Evolutionary conservation across 2,113 vertebrate genomes (phyloP).

Genomic region (Cebus imitator): DNA sequence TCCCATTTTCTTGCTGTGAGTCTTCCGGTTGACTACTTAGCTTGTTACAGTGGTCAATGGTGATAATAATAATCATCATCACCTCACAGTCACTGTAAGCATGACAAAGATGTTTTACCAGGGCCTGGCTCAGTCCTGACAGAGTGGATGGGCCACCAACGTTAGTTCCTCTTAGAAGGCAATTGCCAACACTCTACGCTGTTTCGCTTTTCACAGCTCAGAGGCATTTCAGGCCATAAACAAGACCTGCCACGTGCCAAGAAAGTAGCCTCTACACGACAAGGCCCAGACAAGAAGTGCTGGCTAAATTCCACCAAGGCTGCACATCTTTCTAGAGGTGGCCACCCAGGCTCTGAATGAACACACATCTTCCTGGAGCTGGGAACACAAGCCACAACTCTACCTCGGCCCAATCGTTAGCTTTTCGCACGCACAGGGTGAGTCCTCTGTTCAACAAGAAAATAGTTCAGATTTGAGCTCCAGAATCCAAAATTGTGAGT

Average conservation of each 20-base stretch:
- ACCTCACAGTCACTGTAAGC: not conserved
- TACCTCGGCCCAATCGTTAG: not conserved
- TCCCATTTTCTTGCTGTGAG: not conserved
- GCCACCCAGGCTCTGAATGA: not conserved
- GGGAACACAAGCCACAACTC: not conserved
- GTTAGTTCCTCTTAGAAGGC: not conserved
- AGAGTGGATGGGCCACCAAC: accelerated
- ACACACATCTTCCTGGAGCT: not conserved
- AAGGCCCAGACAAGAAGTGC: not conserved
- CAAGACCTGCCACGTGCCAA: not conserved
- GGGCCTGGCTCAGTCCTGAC: not conserved
- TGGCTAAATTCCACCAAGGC: accelerated
- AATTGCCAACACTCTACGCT: accelerated
- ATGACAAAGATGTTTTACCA: accelerated
- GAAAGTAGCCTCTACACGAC: accelerated
- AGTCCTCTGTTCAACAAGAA: not conserved
- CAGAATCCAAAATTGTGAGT: not conserved
- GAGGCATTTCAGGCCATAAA: not conserved
- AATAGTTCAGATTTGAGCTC: not conserved
- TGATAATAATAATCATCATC: too few species aligned
- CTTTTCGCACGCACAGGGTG: not conserved
- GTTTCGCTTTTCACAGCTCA: not conserved
- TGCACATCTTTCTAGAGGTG: not conserved
- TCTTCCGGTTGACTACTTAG: not conserved
- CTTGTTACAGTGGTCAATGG: not conserved